phyloP scores from a whole-genome alignment of 2,113 vertebrate species.

The Piprites chloris region DNA sequence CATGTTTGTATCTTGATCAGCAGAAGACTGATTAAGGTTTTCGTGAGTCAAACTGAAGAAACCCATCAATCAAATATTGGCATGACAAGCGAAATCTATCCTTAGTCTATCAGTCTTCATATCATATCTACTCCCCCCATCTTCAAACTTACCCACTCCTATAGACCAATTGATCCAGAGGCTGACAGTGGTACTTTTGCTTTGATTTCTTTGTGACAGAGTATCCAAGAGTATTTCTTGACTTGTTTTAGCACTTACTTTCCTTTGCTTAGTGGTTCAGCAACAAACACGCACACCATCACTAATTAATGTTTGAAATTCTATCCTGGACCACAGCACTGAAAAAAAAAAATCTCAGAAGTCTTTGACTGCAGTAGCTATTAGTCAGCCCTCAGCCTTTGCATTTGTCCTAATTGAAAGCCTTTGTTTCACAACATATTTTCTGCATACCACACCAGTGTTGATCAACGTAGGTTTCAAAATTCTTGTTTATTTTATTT shows the following conservation, averaged over 20 bases:
- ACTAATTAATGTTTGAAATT: conserved; percentile 67
- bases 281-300: conserved; percentile 54
- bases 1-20: background rate
- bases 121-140: no score
- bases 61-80: conserved; percentile 19
- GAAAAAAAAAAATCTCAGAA: conserved; percentile 36
- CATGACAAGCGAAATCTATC: conserved; percentile 9
- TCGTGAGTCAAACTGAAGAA: background rate
- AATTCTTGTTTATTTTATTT: conserved; percentile 50
- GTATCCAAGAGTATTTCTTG: conserved; percentile 52
- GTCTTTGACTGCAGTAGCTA: conserved; percentile 40
- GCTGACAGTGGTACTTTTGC: conserved; percentile 11
- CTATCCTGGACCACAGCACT: conserved; percentile 39
- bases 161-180: conserved; percentile 31
- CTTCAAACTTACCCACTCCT: conserved; percentile 29
- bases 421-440: conserved; percentile 47
- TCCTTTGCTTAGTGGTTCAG: conserved; percentile 49
- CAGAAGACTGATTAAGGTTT: background rate
- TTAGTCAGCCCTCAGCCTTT: conserved; percentile 56
- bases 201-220: conserved; percentile 52
- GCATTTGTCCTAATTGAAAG: conserved; percentile 59
- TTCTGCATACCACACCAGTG: conserved; percentile 41
- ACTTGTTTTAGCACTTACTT: conserved; percentile 42
- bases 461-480: conserved; percentile 41
- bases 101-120: background rate